Evolutionary conservation across 2,113 vertebrate species (phyloP).

Genomic region (Thomomys bottae): DNA sequence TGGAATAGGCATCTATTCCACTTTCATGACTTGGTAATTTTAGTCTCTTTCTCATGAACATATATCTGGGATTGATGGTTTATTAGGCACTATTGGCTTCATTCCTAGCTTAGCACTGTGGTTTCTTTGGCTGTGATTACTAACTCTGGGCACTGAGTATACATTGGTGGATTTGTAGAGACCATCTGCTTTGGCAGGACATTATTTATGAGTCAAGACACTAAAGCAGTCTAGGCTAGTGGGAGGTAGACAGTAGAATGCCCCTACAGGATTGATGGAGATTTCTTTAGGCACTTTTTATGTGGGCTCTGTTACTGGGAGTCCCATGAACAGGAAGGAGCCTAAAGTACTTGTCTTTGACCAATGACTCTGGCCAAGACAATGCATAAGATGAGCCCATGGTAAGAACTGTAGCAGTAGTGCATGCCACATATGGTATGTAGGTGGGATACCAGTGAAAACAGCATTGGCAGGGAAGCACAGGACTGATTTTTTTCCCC

Average conservation of each 20-base stretch:
- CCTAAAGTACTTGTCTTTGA: neutral
- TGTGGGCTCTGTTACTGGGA: neutral
- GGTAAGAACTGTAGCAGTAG: too few relatives aligned
- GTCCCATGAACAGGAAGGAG: neutral
- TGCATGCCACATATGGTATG: neutral
- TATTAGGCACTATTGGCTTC: neutral
- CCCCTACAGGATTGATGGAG: neutral
- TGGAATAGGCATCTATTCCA: neutral
- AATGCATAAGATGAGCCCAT: too few relatives aligned
- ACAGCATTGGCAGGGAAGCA: neutral
- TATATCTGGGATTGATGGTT: neutral
- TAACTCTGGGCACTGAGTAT: neutral
- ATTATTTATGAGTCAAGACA: neutral
- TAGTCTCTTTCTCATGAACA: neutral
- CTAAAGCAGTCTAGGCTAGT: too few relatives aligned
- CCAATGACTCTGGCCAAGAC: too few relatives aligned
- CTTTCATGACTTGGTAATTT: neutral
- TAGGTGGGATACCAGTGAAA: too few relatives aligned
- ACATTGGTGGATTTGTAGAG: neutral
- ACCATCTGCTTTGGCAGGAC: neutral
- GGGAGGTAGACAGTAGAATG: neutral
- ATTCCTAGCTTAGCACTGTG: neutral
- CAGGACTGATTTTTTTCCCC: too few relatives aligned
- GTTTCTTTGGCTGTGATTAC: neutral
- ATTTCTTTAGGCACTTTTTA: neutral